Base-by-base conservation (phyloP, 1,140 invertebrate genomes). In the Ooceraea biroi region DNA sequence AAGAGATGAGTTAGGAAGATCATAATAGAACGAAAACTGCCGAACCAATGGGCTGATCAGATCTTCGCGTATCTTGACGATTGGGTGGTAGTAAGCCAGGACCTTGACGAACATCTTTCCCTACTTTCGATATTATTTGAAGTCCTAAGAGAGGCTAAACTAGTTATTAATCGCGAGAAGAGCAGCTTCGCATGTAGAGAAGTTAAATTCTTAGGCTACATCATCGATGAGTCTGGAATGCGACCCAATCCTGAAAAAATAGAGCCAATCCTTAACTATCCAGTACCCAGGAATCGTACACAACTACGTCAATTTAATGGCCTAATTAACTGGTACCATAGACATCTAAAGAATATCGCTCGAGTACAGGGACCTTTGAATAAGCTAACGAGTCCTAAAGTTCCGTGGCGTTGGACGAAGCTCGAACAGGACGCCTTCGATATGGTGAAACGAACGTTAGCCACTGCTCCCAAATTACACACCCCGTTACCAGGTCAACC, bases 371-470 rank as follows among this genome's bases (percentile, higher is more conserved):
- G 46, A 58, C 77, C 66, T 17, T 12, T 78, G 4, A 65, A 66
- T 78, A 44, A 22, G 27, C 5, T 78, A 14, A 66, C 60, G 0
- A 78, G 46, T 7, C 58, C 27, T 8, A 78, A 78, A 48, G 10
- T 48, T 27, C 60, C 74, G 3, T 78, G 74, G 74, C 4, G 8
- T 0, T 78, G 58, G 74, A 50, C 25, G 1, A 41, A 30, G 8
- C 12, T 44, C 4, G 36, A 82, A 68, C 63, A 82, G 11, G 22
- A 69, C 3, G 19, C 77, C 1, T 82, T 68, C 52, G 36, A 55
- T 1, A 11, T 10, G 11, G 5, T 52, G 1, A 71, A 71, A 44
- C 7, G 19, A 19, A 10, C 50, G 8, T 57, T 82, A 3, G 14
- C 65, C 11, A 5, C 12, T 5, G 65, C 63, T 0, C 19, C 46